These are phyloP conservation scores for Scaptodrosophila lebanonensis DNA, from an alignment of 1,140 invertebrate genomes.

Conservation along the genomic window DNA sequence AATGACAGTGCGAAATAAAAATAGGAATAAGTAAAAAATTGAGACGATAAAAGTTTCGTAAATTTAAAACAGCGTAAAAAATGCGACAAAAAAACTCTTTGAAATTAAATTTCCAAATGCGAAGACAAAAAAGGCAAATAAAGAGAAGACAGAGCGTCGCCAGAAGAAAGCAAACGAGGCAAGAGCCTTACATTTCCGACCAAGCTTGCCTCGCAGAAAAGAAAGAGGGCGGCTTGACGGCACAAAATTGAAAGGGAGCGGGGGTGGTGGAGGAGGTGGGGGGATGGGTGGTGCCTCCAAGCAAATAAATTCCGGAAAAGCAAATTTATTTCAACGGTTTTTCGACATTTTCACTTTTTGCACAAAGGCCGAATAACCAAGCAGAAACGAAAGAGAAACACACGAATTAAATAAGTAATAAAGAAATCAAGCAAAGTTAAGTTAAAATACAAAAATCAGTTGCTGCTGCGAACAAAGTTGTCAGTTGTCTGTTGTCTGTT, in stretches of 20 bases:
- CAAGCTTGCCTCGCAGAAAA: neutral
- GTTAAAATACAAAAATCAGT: conserved; percentile 63
- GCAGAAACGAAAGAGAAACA: conserved; percentile 18
- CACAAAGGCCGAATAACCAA: conserved; percentile 13
- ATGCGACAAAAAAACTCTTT: conserved; percentile 46
- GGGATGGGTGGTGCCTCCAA: too few relatives aligned
- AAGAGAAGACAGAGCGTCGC: conserved; percentile 11
- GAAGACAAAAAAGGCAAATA: conserved; percentile 25
- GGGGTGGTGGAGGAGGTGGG: neutral
- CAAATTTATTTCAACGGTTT: conserved; percentile 47
- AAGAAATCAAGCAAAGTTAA: conserved; percentile 60
- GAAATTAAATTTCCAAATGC: conserved; percentile 64
- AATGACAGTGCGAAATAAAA: conserved; percentile 56
- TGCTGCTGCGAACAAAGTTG: conserved; percentile 67
- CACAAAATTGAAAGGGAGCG: too few relatives aligned
- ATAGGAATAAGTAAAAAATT: too few relatives aligned
- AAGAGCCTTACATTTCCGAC: conserved; percentile 25
- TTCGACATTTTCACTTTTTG: conserved; percentile 32
- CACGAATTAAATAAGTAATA: conserved; percentile 70
- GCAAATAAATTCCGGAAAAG: conserved; percentile 57
- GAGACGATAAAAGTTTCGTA: conserved; percentile 8
- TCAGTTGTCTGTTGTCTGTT: too few relatives aligned
- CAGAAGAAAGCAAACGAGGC: conserved; percentile 27
- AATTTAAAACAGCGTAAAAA: conserved; percentile 43
- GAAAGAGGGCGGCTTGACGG: neutral